A percentile compares a stretch with the other conserved stretches of the same genome.
These are phyloP conservation scores for Xenopus laevis DNA, from an alignment of 2,113 vertebrate genomes.

Conservation along the genomic window DNA sequence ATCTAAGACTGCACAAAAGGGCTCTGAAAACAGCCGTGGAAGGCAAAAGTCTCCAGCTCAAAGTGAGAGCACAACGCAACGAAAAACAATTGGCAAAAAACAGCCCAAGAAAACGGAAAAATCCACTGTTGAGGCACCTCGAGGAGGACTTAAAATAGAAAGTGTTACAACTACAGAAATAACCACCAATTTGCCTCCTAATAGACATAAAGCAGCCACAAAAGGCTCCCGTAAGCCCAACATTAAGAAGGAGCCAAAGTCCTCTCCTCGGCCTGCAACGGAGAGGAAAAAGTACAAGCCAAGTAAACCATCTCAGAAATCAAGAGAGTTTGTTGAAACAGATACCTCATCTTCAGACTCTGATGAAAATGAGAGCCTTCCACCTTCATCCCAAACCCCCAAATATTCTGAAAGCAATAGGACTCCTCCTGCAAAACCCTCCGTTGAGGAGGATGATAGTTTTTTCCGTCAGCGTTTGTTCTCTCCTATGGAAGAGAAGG, in stretches of 20 bases:
- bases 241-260: slow-evolving; percentile 91
- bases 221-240: slow-evolving; percentile 92
- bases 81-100: slow-evolving; percentile 88
- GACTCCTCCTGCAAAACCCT: slow-evolving; percentile 80
- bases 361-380: slow-evolving; percentile 92
- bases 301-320: slow-evolving; percentile 86
- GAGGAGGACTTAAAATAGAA: slow-evolving; percentile 90
- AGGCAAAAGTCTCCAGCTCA: slow-evolving; percentile 94
- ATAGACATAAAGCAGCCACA: slow-evolving; percentile 84
- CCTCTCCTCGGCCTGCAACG: slow-evolving; percentile 76
- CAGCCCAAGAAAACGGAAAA: slow-evolving; percentile 96
- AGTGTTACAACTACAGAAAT: slow-evolving; percentile 87
- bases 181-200: slow-evolving; percentile 75
- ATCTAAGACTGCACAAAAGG: slow-evolving; percentile 81
- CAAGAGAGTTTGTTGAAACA: slow-evolving; percentile 90
- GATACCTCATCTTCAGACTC: slow-evolving; percentile 95
- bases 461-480: slow-evolving; percentile 82
- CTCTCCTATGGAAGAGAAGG: slow-evolving; percentile 95
- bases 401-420: slow-evolving; percentile 91
- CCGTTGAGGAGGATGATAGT: slow-evolving; percentile 75
- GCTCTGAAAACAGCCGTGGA: slow-evolving; percentile 78
- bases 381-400: slow-evolving; percentile 84
- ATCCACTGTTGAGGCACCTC: slow-evolving; percentile 81
- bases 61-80: slow-evolving; percentile 76
- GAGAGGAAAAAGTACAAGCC: slow-evolving; percentile 90